Evolutionary conservation across 1,140 invertebrate species (phyloP), one percentile per base, ranked within the genome.

Genomic region (Archivesica marissinica): DNA sequence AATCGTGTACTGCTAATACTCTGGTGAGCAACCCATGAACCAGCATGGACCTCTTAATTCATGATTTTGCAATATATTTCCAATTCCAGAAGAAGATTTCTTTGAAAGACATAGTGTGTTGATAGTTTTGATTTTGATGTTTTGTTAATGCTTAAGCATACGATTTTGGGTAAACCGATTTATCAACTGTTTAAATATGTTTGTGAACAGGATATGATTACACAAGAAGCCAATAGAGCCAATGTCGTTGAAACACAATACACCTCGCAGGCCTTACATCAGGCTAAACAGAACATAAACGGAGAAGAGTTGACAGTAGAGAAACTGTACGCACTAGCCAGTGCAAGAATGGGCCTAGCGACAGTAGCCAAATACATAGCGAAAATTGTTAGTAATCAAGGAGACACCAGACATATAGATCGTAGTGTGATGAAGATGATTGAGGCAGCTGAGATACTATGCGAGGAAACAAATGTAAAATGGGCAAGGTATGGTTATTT

Each of bases 401-500:
- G 81, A 68, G 68, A 54, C n/a, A 47, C 78, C 33, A 72, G 72
- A 2, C 70, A 74, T 38, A 59, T 52, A 28, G 44, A 56, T 28
- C 56, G 50, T 41, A 20, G 30, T 13, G n/a, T 68, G 17, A 79
- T 44, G 47, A 74, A 61, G 72, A 23, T 89, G 23, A 50, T 89
- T 30, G 70, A 82, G 13, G 84, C 54, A 47, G 88, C 86, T 25
- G 72, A 66, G 39, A 72, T 68, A 54, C 54, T 89, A 15, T 86
- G 81, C 85, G 88, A 89, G 50, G 78, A 85, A 30, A 77, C 70
- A 41, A 70, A 77, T 17, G 78, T 77, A 28, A 72, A 79, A 41
- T 88, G 86, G 87, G 83, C 85, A n/a, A 88, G 74, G 88, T 89
- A 47, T 15, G n/a, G n/a, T n/a, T n/a, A n/a, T n/a, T n/a, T n/a